Conservation (phyloP, 2,888 invertebrate genomes). For the Dasysyrphus tricinctus region DNA sequence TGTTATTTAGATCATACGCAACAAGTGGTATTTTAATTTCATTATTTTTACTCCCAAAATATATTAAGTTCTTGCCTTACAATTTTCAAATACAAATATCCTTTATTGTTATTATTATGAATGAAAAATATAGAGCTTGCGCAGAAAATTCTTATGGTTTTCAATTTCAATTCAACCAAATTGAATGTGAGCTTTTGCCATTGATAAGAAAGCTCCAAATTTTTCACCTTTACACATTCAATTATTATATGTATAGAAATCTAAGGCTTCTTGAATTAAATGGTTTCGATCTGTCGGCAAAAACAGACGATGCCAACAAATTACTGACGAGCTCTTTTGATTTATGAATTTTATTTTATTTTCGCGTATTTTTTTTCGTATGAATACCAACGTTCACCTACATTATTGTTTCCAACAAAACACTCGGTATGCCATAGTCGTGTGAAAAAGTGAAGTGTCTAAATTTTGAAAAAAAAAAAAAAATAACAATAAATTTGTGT, state of each 20-base stretch:
- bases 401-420: not conserved
- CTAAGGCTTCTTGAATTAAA: not conserved
- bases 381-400: too few species aligned
- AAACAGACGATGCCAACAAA: not conserved
- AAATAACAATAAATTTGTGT: too few species aligned
- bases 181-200: slow-evolving; percentile 35
- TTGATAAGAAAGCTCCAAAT: slow-evolving; percentile 60
- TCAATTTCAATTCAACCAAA: slow-evolving; percentile 13
- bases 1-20: too few species aligned
- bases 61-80: not conserved
- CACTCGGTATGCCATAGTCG: not conserved
- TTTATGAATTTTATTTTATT: not conserved
- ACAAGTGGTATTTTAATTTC: too few species aligned
- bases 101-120: not conserved
- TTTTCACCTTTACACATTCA: not conserved
- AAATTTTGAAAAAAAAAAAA: not conserved
- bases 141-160: slow-evolving; percentile 28
- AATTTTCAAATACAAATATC: not conserved
- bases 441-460: not conserved
- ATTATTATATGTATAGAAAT: not conserved
- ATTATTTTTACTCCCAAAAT: not conserved
- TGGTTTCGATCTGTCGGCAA: not conserved
- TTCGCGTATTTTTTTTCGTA: not conserved
- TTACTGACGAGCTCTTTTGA: not conserved
- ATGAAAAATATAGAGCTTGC: slow-evolving; percentile 38